phyloP scores from a whole-genome alignment of 2,113 vertebrate species.

The Propithecus coquereli region DNA sequence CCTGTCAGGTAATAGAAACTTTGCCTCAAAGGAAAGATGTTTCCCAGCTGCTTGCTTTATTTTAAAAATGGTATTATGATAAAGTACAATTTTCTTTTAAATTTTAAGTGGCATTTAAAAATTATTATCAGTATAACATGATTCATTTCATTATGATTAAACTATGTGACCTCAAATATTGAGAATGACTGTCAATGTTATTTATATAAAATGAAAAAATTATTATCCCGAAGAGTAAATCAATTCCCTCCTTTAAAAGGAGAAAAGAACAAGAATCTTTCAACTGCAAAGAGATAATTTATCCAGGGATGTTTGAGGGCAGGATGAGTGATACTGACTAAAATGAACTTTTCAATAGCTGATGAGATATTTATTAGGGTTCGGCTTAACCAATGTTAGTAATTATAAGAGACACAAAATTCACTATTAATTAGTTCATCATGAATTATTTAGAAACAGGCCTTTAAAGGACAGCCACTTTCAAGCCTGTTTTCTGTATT shows the following conservation, averaged over 20 bases:
- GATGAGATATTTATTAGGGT: slow-evolving; percentile 71
- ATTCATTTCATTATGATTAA: background rate
- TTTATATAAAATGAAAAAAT: background rate
- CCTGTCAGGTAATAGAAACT: background rate
- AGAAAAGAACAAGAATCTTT: background rate
- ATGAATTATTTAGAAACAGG: slow-evolving; percentile 62
- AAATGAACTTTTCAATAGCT: slow-evolving; percentile 63
- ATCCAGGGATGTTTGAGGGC: background rate
- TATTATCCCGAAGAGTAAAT: background rate
- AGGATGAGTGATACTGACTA: background rate
- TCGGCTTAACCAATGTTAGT: slow-evolving; percentile 72
- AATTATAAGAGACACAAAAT: slow-evolving; percentile 77
- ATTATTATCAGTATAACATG: background rate
- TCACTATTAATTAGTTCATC: slow-evolving; percentile 73
- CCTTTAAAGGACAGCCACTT: background rate
- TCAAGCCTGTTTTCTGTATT: background rate
- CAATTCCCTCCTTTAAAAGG: background rate
- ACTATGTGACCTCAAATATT: background rate
- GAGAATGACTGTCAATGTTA: background rate
- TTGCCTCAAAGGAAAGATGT: background rate
- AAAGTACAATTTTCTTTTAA: background rate
- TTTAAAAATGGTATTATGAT: background rate
- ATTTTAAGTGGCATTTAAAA: background rate
- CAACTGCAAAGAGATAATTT: slow-evolving; percentile 22
- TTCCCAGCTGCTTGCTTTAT: background rate